Evolutionary conservation across 2,113 vertebrate genomes (phyloP), one percentile per base, ranked within the genome.

Genomic region (Puma concolor): DNA sequence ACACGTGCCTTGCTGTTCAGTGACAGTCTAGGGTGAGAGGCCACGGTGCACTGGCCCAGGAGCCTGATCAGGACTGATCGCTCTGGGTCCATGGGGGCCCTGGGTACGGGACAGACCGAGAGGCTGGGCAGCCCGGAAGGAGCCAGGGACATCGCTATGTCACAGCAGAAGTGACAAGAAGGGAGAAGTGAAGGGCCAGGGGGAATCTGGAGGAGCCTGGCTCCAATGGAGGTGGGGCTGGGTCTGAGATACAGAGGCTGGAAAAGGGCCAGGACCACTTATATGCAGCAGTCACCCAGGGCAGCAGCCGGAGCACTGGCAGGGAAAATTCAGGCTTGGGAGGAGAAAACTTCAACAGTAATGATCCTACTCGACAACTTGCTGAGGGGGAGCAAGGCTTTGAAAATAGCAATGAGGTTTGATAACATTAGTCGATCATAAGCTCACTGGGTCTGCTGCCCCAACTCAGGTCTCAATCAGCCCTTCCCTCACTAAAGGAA

Each of bases 281-380:
- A 82, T 2, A 0, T 41, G 83, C 92, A 71, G 89, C 89, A 96
- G 95, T 97, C 95, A 91, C 54, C 0, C 85, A 89, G 82, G 89
- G 85, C 54, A 95, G 76, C 17, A 23, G 7, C 57, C 7, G 10
- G 48, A 87, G 71, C 86, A 74, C 25, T 0, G 19, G 89, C 72
- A 57, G 44, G 29, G n/a, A 94, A 87, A 97, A 95, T 93, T 96
- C 93, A 95, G 90, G 74, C 89, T 98, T 69, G 94, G 91, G 57
- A 85, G 25, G 88, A 94, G 77, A 87, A 88, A 89, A 52, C 79
- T 60, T 36, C 4, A 82, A 66, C 27, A n/a, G 86, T 91, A 82
- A 97, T 80, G 93, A 93, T 89, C 77, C 77, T 64, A 13, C 31
- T 64, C 33, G 21, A 85, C 86, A 87, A 95, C 52, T 33, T 96